Evolutionary conservation across 2,888 invertebrate genomes (phyloP).

Genomic region (Exocentrus adspersus): DNA sequence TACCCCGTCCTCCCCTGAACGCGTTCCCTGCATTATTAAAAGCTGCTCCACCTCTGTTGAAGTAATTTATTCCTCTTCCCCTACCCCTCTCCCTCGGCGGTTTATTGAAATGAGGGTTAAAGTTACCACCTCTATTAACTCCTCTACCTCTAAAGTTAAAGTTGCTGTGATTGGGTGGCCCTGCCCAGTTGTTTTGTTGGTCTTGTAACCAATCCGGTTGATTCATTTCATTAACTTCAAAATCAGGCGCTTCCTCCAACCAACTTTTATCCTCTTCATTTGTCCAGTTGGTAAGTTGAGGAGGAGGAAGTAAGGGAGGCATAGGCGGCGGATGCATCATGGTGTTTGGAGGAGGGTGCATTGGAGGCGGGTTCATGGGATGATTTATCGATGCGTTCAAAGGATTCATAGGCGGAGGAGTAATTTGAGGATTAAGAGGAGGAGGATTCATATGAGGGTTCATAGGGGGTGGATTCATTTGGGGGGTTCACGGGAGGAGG

Average conservation of each 20-base stretch:
- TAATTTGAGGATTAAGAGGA: slow-evolving; percentile 25
- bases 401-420: no score
- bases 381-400: not conserved
- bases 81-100: slow-evolving; percentile 24
- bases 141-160: slow-evolving; percentile 30
- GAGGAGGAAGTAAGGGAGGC: slow-evolving; percentile 28
- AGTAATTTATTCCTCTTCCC: slow-evolving; percentile 29
- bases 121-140: slow-evolving; percentile 27
- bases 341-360: slow-evolving; percentile 28
- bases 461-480: slow-evolving; percentile 13
- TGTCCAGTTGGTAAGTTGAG: slow-evolving; percentile 2
- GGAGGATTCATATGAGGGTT: slow-evolving; percentile 10
- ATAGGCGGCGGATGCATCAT: slow-evolving; percentile 7
- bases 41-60: not conserved
- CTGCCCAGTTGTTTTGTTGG: slow-evolving; percentile 30
- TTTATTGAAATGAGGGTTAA: slow-evolving; percentile 22
- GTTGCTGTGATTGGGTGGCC: slow-evolving; percentile 21
- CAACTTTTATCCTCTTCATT: slow-evolving; percentile 14
- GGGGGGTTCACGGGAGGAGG: not conserved
- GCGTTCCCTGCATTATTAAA: slow-evolving; percentile 8
- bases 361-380: not conserved
- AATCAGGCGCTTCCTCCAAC: not conserved
- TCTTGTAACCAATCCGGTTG: slow-evolving; percentile 15
- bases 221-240: slow-evolving; percentile 2
- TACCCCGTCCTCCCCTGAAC: slow-evolving; percentile 19